phyloP scores from a whole-genome alignment of 1,140 invertebrate genomes.

The Bombus consobrinus region DNA sequence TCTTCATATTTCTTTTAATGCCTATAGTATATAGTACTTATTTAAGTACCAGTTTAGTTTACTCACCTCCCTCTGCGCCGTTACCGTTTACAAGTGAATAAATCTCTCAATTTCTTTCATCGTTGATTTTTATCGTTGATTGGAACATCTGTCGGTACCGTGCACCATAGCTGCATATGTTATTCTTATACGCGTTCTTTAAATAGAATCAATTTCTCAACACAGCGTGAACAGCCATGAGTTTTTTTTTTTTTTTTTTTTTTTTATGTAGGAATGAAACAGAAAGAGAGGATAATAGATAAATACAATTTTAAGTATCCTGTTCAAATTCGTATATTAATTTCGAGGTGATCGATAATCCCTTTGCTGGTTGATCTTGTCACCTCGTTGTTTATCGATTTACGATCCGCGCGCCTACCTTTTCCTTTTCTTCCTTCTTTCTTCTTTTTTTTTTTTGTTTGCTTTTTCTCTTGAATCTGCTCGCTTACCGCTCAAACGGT shows the following conservation, averaged over 20 bases:
- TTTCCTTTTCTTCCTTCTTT: constrained; percentile 62
- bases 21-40: no score
- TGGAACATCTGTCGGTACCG: neutral
- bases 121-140: neutral
- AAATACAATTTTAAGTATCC: no score
- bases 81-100: neutral
- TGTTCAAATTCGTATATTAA: neutral
- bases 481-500: neutral
- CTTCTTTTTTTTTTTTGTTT: no score
- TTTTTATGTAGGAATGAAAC: no score
- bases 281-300: no score
- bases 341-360: constrained; percentile 51
- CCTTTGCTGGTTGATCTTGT: neutral
- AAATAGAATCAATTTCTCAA: neutral
- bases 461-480: constrained; percentile 17
- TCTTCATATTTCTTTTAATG: neutral
- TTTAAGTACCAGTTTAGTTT: neutral
- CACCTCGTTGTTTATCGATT: constrained; percentile 77
- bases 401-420: constrained; percentile 62
- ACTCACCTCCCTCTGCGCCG: no score
- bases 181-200: neutral
- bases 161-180: neutral
- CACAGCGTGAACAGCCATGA: neutral
- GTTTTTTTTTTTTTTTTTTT: no score
- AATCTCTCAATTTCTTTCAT: neutral